Evolutionary conservation across 2,888 invertebrate genomes (phyloP).

Genomic region (Trilocha varians): DNA sequence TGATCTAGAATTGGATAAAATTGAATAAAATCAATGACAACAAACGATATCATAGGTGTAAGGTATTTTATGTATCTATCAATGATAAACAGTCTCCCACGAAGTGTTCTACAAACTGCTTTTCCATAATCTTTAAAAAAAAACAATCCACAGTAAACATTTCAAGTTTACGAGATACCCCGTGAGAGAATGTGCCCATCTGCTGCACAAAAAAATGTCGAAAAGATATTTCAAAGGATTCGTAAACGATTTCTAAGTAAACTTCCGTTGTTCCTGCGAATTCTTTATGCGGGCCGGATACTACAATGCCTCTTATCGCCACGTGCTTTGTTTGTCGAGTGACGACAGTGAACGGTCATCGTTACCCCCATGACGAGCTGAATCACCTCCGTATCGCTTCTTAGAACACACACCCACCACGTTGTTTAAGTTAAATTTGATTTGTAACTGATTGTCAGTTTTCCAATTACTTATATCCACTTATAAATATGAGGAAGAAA

Average conservation of each 20-base stretch:
- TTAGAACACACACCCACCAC: constrained; percentile 18
- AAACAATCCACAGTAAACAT: too few relatives aligned
- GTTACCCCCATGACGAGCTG: constrained; percentile 23
- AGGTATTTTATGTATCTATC: too few relatives aligned
- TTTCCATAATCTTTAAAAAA: too few relatives aligned
- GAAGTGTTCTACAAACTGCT: too few relatives aligned
- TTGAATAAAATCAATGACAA: too few relatives aligned
- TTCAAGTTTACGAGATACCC: too few relatives aligned
- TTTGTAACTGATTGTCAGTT: neutral
- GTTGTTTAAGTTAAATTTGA: too few relatives aligned
- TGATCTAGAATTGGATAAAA: too few relatives aligned
- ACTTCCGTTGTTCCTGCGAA: constrained; percentile 54
- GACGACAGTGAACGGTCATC: constrained; percentile 18
- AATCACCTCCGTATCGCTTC: constrained; percentile 34
- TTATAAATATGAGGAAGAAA: constrained; percentile 43
- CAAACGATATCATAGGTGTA: too few relatives aligned
- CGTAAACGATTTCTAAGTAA: constrained; percentile 24
- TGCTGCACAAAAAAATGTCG: neutral
- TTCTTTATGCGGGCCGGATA: constrained; percentile 43
- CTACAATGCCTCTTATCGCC: constrained; percentile 40
- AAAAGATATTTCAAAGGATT: neutral
- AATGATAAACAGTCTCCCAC: too few relatives aligned
- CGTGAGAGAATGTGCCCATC: neutral
- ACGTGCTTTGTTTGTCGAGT: constrained; percentile 43
- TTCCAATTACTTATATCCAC: neutral